Base-by-base conservation (phyloP, 2,113 vertebrate genomes). In the Charadrius vociferus region DNA sequence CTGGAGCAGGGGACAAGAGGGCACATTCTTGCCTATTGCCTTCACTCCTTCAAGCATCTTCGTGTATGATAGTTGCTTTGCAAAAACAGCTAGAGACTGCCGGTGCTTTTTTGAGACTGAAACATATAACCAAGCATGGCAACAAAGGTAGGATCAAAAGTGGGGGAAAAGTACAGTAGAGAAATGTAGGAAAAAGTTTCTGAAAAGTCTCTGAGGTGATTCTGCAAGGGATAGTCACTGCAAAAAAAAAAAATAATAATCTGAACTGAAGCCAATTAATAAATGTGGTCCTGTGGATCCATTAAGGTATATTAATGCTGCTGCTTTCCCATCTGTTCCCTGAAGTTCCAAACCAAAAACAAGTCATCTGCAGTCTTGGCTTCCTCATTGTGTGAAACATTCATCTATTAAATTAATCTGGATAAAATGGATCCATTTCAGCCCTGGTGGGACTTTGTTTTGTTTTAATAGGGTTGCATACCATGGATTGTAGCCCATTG, bases 261-360 rank as follows among this genome's bases (percentile, higher is more conserved):
- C 47, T 84, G 52, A 92, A 84, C 39, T 36, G 39, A 91, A 92
- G 66, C 86, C 91, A 95, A 61, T 58, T 75, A 66, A 88, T 72
- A 81, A 90, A 88, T 0, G 1, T 0, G 0, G 75, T 83, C 66
- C 85, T 91, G 65, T 85, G 85, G 39, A 95, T 93, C 74, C 73
- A 95, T 68, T 96, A 94, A 95, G 81, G 61, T 86, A 70, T 26
- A 74, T 50, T 90, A 96, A 92, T 65, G 23, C 14, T 78, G 86
- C 78, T 3, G 43, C 89, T 93, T 92, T 95, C 93, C 89, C 67
- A 89, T 96, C 93, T 97, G 91, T 85, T 86, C 86, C 19, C 85
- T 94, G 66, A 86, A 61, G 43, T 93, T 81, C 87, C 56, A 82
- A 52, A 94, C 72, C 77, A 93, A 97, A 97, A 95, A 0, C 32